These are phyloP conservation scores for Bucco capensis DNA, from an alignment of 2,113 vertebrate species.

Conservation along the genomic window DNA sequence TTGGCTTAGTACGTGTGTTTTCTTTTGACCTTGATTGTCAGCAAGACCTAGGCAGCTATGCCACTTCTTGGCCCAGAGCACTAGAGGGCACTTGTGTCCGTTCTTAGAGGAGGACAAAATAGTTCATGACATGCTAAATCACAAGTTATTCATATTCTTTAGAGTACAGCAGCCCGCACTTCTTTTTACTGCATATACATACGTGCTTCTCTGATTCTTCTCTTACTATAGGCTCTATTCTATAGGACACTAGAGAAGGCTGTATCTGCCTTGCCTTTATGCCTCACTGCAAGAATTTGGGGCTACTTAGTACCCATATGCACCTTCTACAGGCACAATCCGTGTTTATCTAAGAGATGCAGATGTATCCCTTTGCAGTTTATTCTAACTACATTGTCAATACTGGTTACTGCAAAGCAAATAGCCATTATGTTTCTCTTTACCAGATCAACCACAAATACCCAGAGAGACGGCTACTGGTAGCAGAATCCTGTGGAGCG, in stretches of 20 bases:
- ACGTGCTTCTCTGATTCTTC: not conserved
- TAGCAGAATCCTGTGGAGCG: slow-evolving; percentile 96
- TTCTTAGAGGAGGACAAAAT: not conserved
- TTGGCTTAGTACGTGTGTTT: fast-evolving
- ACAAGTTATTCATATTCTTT: not conserved
- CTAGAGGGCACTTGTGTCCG: slow-evolving; percentile 48
- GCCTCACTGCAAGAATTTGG: not conserved
- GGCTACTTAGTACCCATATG: not conserved
- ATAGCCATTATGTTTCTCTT: not conserved
- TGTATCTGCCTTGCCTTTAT: not conserved
- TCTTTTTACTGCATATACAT: not conserved
- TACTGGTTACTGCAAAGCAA: not conserved
- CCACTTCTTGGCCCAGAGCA: not conserved
- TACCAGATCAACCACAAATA: slow-evolving; percentile 98
- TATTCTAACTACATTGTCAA: not conserved
- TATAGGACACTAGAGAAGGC: too few relatives aligned
- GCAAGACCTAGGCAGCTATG: not conserved
- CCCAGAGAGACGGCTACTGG: slow-evolving; percentile 92
- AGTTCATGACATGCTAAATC: not conserved
- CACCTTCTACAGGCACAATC: not conserved
- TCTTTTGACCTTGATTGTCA: not conserved
- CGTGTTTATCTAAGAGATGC: not conserved
- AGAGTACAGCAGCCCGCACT: not conserved
- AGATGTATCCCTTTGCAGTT: not conserved
- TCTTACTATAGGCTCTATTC: not conserved